Evolutionary conservation across 2,888 invertebrate genomes (phyloP).

Genomic region (Spatulosminthurus flaviceps): DNA sequence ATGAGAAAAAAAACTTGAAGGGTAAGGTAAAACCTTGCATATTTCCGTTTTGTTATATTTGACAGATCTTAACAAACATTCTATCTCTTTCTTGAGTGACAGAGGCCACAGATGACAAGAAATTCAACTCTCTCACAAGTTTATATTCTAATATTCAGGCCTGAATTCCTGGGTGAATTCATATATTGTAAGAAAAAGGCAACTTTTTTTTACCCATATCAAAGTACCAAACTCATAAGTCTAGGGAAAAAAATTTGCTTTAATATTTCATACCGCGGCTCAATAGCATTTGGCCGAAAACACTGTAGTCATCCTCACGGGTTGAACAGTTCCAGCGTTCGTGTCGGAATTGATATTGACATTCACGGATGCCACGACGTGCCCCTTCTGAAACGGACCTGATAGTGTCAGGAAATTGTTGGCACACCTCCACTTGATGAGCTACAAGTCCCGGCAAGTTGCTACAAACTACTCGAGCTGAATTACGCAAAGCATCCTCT

Average conservation of each 20-base stretch:
- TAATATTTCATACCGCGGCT: slow-evolving; percentile 2
- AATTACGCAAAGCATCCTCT: slow-evolving; percentile 56
- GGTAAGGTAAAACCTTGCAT: slow-evolving; percentile 35
- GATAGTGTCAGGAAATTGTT: slow-evolving; percentile 69
- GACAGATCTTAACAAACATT: neutral
- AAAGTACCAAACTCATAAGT: neutral
- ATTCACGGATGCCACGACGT: slow-evolving; percentile 70
- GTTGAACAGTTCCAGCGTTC: slow-evolving; percentile 72
- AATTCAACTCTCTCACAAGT: slow-evolving; percentile 9
- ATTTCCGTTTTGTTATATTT: slow-evolving; percentile 38
- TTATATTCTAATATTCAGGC: too few relatives aligned
- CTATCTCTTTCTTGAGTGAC: slow-evolving; percentile 37
- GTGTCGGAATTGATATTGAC: slow-evolving; percentile 70
- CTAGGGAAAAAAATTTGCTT: neutral
- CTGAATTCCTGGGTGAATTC: too few relatives aligned
- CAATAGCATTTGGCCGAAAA: slow-evolving; percentile 69
- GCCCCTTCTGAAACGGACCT: slow-evolving; percentile 70
- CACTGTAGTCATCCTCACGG: slow-evolving; percentile 65
- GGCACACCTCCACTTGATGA: slow-evolving; percentile 65
- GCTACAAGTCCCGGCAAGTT: slow-evolving; percentile 62
- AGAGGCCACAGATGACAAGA: slow-evolving; percentile 42
- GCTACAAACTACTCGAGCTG: slow-evolving; percentile 59
- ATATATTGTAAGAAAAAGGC: too few relatives aligned
- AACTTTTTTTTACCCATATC: neutral
- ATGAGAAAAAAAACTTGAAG: slow-evolving; percentile 40